Evolutionary conservation across 2,113 vertebrate genomes (phyloP).

Genomic region (Pseudonaja textilis): DNA sequence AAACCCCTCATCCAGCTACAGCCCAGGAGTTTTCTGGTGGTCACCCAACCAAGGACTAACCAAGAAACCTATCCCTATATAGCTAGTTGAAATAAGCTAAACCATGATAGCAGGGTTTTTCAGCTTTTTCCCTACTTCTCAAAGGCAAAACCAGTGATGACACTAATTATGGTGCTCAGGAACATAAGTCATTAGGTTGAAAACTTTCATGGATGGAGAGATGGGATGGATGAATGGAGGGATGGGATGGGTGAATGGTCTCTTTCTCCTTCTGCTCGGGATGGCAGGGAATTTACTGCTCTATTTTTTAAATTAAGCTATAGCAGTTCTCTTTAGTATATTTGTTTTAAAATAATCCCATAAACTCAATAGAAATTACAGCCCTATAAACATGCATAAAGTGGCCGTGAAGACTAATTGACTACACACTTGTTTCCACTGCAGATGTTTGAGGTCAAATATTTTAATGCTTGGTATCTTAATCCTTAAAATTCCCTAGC

Average conservation of each 20-base stretch:
- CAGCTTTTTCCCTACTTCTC: background rate
- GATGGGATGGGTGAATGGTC: background rate
- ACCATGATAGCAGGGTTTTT: background rate
- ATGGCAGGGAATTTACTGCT: background rate
- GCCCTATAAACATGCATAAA: background rate
- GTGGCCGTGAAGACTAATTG: background rate
- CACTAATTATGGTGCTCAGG: background rate
- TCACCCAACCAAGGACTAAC: background rate
- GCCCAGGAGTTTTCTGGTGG: background rate
- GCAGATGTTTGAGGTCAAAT: slow-evolving; percentile 1
- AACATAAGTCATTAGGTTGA: background rate
- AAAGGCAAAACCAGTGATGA: background rate
- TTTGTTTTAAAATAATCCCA: background rate
- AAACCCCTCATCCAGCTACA: background rate
- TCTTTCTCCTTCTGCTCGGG: background rate
- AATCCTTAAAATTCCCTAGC: background rate
- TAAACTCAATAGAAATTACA: background rate
- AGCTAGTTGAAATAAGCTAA: background rate
- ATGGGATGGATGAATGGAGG: no score
- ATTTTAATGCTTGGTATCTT: background rate
- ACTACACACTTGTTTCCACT: background rate
- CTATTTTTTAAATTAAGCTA: background rate
- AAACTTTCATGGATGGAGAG: background rate
- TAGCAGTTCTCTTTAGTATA: background rate
- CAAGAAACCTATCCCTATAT: background rate